Conservation (phyloP, 2,113 vertebrate genomes). For the Falcunculus frontatus region DNA sequence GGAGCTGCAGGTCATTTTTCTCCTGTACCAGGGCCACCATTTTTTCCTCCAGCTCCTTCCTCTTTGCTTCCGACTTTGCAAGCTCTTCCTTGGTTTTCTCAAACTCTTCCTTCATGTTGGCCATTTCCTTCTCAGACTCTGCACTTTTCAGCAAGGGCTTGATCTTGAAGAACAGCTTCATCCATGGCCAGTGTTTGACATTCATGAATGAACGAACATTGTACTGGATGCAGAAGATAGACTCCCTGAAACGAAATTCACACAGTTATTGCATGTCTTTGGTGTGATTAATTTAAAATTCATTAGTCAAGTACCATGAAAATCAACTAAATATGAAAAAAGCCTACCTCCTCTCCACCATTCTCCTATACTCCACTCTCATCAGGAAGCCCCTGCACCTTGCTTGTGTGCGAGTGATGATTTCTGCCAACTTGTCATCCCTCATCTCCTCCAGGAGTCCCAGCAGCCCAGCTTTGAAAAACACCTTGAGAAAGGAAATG, state of each 20-base stretch:
- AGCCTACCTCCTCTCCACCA: conserved; percentile 80
- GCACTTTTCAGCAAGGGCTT: no score
- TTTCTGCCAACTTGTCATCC: conserved; percentile 81
- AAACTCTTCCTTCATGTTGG: no score
- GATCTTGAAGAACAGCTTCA: no score
- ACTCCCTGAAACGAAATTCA: conserved; percentile 64
- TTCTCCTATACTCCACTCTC: conserved; percentile 82
- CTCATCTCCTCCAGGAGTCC: conserved; percentile 89
- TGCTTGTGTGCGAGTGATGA: conserved; percentile 84
- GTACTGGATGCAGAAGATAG: conserved; percentile 80
- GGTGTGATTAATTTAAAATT: not conserved
- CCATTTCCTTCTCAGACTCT: no score
- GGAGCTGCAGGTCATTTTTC: no score
- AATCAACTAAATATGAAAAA: not conserved
- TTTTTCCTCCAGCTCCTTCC: no score
- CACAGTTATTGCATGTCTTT: not conserved
- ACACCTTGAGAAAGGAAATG: conserved; percentile 72
- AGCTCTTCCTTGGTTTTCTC: no score
- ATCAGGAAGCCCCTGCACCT: conserved; percentile 82
- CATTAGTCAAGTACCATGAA: not conserved
- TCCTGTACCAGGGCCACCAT: no score
- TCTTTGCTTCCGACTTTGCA: no score
- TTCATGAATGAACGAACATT: no score
- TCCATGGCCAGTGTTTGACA: no score
- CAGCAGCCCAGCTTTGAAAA: conserved; percentile 92